Conservation (phyloP, 2,888 invertebrate species). For the Globia sparganii region DNA sequence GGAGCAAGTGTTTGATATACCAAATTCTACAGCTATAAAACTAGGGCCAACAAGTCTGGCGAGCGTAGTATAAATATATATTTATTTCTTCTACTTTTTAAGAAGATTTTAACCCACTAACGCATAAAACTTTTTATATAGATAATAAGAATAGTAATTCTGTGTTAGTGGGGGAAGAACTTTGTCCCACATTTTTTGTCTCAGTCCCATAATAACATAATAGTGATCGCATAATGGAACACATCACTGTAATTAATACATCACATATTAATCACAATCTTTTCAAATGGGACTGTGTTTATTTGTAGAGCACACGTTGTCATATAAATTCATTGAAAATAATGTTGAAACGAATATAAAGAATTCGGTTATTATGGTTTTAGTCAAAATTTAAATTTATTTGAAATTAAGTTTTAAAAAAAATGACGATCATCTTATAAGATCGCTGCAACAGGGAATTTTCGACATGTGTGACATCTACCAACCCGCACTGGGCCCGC, state of each 20-base stretch:
- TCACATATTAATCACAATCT: slow-evolving; percentile 64
- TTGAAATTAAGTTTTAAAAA: background rate
- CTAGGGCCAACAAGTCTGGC: slow-evolving; percentile 49
- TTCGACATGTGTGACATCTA: background rate
- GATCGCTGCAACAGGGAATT: background rate
- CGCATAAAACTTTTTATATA: slow-evolving; percentile 15
- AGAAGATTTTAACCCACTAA: slow-evolving; percentile 48
- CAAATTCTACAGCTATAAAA: slow-evolving; percentile 54
- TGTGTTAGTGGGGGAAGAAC: slow-evolving; percentile 57
- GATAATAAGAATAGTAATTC: slow-evolving; percentile 17
- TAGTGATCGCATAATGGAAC: slow-evolving; percentile 38
- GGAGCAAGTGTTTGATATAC: slow-evolving; percentile 61
- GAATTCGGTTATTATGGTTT: background rate
- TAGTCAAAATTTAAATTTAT: background rate
- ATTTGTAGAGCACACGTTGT: slow-evolving; percentile 65
- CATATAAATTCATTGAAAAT: slow-evolving; percentile 25
- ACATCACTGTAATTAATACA: slow-evolving; percentile 61
- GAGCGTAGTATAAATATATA: slow-evolving; percentile 54
- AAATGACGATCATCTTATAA: background rate
- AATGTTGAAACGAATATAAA: background rate
- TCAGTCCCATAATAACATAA: slow-evolving; percentile 34
- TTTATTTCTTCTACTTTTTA: slow-evolving; percentile 37
- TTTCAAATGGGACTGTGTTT: slow-evolving; percentile 72
- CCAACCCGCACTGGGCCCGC: no score
- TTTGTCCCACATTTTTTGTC: slow-evolving; percentile 21